Evolutionary conservation across 1,140 invertebrate species (phyloP).

Genomic region (Acromyrmex charruanus): DNA sequence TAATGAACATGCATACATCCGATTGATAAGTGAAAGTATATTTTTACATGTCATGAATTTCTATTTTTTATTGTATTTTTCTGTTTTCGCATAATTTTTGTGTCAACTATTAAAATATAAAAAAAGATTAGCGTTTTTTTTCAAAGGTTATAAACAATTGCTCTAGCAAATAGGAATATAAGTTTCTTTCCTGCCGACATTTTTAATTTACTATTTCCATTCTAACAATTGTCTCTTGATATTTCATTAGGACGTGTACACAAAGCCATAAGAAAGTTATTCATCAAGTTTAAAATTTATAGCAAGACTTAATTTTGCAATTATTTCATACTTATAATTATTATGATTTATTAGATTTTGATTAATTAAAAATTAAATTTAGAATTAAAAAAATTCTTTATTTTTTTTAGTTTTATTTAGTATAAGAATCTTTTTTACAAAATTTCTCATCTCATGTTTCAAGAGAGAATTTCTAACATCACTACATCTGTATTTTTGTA

Average conservation of each 20-base stretch:
- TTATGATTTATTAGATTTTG: neutral
- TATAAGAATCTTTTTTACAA: neutral
- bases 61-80: constrained; percentile 13
- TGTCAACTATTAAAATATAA: neutral
- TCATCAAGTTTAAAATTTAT: neutral
- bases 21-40: constrained; percentile 60
- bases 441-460: neutral
- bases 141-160: neutral
- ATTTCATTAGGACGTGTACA: neutral
- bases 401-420: neutral
- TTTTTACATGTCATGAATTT: constrained; percentile 33
- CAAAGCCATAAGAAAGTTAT: neutral
- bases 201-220: neutral
- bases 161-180: neutral
- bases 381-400: neutral
- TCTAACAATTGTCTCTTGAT: neutral
- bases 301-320: neutral
- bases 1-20: constrained; percentile 9
- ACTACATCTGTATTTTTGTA: neutral
- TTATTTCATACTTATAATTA: constrained; percentile 11
- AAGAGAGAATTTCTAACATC: neutral
- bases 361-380: constrained; percentile 6
- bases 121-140: neutral
- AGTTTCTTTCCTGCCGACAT: neutral
- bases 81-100: neutral